Percentiles rank a stretch among this genome's conserved stretches.
Evolutionary conservation across 2,888 invertebrate species (phyloP).

Genomic region (Strigamia crassipes): DNA sequence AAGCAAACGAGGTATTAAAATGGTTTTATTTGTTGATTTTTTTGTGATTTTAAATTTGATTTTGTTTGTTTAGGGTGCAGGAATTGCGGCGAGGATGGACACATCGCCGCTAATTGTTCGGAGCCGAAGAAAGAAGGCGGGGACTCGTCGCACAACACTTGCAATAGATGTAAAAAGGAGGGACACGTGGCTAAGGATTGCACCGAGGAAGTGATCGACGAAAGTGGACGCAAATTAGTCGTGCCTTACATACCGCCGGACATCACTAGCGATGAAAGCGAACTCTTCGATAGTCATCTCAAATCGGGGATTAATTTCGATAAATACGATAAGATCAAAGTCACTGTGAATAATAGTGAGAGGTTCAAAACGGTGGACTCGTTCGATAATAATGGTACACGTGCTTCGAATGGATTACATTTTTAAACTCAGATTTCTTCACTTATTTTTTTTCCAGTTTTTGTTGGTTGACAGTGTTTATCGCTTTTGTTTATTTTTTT

Average conservation of each 20-base stretch:
- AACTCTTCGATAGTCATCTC: background rate
- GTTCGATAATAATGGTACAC: slow-evolving; percentile 71
- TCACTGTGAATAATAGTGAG: slow-evolving; percentile 77
- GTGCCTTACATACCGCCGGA: slow-evolving; percentile 44
- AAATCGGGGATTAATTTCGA: slow-evolving; percentile 86
- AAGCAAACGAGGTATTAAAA: background rate
- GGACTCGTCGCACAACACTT: background rate
- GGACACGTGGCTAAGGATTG: background rate
- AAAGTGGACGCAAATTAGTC: background rate
- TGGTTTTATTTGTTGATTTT: background rate
- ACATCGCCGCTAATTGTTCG: background rate
- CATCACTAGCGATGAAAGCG: background rate
- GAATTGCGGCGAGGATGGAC: background rate
- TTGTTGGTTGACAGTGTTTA: too few species aligned
- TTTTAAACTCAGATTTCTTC: too few species aligned
- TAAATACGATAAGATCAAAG: slow-evolving; percentile 83
- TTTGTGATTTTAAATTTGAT: background rate
- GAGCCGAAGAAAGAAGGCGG: background rate
- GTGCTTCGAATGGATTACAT: too few species aligned
- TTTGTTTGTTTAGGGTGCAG: background rate
- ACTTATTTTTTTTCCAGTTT: too few species aligned
- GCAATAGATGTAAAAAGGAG: slow-evolving; percentile 7
- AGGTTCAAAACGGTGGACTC: slow-evolving; percentile 67
- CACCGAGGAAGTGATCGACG: background rate
- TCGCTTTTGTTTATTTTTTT: too few species aligned